Percentiles rank a stretch among this genome's conserved stretches.
These are phyloP conservation scores for Anseranas semipalmata DNA, from an alignment of 2,113 vertebrate genomes.

Conservation along the genomic window DNA sequence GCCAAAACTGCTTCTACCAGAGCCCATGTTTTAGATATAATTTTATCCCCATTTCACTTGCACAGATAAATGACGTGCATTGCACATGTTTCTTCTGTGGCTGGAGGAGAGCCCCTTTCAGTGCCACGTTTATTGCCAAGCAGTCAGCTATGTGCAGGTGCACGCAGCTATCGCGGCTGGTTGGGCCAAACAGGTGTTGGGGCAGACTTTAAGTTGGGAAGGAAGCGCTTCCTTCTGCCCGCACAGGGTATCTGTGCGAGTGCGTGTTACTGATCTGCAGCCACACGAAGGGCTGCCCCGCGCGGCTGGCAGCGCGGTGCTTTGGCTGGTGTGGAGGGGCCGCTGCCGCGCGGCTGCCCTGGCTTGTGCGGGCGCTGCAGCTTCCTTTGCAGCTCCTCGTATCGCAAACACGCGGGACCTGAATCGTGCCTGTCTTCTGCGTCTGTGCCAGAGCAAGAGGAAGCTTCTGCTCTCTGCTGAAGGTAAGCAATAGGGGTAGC, in stretches of 20 bases:
- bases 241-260: background rate
- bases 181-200: background rate
- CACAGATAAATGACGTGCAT: no score
- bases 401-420: background rate
- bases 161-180: background rate
- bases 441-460: constrained; percentile 32
- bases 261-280: background rate
- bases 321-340: constrained; percentile 36
- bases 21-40: background rate
- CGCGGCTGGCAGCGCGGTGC: background rate
- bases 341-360: background rate
- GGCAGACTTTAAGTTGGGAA: background rate
- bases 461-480: constrained; percentile 7
- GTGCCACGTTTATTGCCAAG: background rate
- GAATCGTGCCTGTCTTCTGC: constrained; percentile 22
- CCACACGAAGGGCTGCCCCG: background rate
- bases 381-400: background rate
- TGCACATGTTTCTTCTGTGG: background rate
- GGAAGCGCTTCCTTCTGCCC: constrained; percentile 2
- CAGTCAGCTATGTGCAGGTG: rapidly evolving
- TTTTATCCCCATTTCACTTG: background rate
- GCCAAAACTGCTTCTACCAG: background rate
- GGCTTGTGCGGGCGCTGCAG: background rate
- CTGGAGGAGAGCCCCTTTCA: background rate
- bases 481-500: constrained; percentile 43